Conservation (phyloP, 2,113 vertebrate species). For the Mustela nigripes region DNA sequence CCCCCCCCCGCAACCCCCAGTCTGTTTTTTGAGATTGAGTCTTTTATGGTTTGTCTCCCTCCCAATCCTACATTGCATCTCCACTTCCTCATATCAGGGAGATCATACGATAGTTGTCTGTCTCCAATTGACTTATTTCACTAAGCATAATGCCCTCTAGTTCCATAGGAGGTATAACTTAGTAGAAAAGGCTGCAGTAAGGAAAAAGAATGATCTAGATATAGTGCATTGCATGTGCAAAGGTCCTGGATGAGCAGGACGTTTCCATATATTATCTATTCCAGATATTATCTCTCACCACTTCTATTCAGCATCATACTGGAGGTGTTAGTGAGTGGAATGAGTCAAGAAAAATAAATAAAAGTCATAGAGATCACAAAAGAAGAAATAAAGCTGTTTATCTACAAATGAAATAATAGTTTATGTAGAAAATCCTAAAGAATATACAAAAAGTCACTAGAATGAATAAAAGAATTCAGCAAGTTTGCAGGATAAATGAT, state of each 20-base stretch:
- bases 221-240: neutral
- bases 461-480: neutral
- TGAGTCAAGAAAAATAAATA: neutral
- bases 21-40: too few species aligned
- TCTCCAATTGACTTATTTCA: too few species aligned
- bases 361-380: neutral
- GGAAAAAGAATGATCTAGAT: neutral
- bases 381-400: constrained; percentile 31
- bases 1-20: too few species aligned
- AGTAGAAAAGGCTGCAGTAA: neutral
- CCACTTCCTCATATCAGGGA: too few species aligned
- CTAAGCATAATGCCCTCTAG: too few species aligned
- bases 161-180: neutral
- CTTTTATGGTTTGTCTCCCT: too few species aligned
- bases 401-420: neutral
- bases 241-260: neutral
- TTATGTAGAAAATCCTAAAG: neutral
- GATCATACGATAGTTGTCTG: too few species aligned
- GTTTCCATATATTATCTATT: neutral
- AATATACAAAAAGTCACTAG: neutral
- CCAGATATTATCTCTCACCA: neutral
- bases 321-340: neutral
- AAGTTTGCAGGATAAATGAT: neutral
- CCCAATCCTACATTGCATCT: too few species aligned
- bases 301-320: neutral